Percentiles rank a stretch among this genome's conserved stretches.
These are phyloP conservation scores for Drosophila affinis DNA, from an alignment of 2,888 invertebrate genomes.

Conservation along the genomic window DNA sequence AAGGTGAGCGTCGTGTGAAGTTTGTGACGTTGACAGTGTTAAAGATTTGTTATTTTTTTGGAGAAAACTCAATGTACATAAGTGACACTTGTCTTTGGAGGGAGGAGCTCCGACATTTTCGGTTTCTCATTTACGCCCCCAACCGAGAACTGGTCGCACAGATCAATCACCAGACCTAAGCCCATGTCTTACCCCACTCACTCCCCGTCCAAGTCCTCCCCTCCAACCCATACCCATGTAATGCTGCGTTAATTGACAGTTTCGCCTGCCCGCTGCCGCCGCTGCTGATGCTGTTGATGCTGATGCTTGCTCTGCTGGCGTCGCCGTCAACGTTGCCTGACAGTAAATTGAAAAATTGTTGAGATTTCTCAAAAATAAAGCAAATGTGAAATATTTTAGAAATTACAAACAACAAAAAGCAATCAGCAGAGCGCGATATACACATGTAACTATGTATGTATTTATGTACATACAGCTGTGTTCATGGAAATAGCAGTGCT, in stretches of 20 bases:
- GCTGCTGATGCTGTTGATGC: constrained; percentile 10
- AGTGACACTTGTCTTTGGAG: constrained; percentile 42
- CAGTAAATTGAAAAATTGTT: constrained; percentile 78
- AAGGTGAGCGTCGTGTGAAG: constrained; percentile 45
- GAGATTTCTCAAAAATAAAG: constrained; percentile 53
- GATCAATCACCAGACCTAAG: constrained; percentile 65
- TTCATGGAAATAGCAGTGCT: too few species aligned
- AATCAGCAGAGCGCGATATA: constrained; percentile 23
- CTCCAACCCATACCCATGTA: constrained; percentile 41
- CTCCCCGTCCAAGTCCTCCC: background rate
- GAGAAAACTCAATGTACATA: constrained; percentile 44
- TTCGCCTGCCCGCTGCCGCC: constrained; percentile 21
- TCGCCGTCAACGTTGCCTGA: constrained; percentile 54
- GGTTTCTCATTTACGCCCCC: constrained; percentile 45
- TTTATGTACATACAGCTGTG: too few species aligned
- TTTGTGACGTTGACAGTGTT: constrained; percentile 35
- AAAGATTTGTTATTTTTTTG: constrained; percentile 27
- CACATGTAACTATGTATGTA: background rate
- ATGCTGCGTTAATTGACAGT: constrained; percentile 70
- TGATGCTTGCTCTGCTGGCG: constrained; percentile 14
- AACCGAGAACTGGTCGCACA: constrained; percentile 40
- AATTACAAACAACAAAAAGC: constrained; percentile 44
- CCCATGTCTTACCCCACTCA: constrained; percentile 46
- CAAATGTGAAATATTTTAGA: constrained; percentile 48
- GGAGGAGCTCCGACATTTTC: constrained; percentile 19